These are phyloP conservation scores for Hyla sarda DNA, from an alignment of 2,113 vertebrate genomes.

Conservation along the genomic window DNA sequence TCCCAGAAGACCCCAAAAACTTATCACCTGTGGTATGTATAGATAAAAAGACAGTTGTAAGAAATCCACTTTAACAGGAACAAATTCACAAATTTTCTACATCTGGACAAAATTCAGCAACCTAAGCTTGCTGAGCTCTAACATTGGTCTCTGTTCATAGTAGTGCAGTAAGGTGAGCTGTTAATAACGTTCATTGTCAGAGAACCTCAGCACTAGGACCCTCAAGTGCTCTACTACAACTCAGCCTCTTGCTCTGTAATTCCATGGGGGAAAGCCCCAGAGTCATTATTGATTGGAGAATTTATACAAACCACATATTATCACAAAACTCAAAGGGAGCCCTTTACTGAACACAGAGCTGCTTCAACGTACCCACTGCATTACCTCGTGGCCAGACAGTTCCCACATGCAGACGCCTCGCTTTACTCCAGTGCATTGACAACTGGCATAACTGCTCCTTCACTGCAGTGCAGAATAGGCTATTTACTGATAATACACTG, in stretches of 20 bases:
- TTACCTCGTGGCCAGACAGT: background rate
- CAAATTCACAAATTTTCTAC: background rate
- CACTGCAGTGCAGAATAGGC: background rate
- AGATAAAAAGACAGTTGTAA: too few relatives aligned
- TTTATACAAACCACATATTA: slow-evolving; percentile 34
- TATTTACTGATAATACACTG: background rate
- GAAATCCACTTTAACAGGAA: too few relatives aligned
- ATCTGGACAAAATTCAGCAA: slow-evolving; percentile 21
- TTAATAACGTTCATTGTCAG: slow-evolving; percentile 47
- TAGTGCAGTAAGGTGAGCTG: background rate
- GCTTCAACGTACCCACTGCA: background rate
- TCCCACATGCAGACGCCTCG: background rate
- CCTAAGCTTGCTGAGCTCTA: background rate
- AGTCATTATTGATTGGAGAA: slow-evolving; percentile 31
- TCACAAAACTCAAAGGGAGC: slow-evolving; percentile 39
- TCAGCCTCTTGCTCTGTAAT: background rate
- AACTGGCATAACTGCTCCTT: background rate
- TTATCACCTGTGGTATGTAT: too few relatives aligned
- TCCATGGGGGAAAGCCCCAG: slow-evolving; percentile 11
- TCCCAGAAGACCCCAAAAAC: too few relatives aligned
- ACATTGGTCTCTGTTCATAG: background rate
- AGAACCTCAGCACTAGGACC: background rate
- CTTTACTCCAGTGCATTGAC: background rate
- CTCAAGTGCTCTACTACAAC: background rate
- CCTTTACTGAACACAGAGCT: slow-evolving; percentile 8